Conservation (phyloP, 2,113 vertebrate genomes). For the Elaphurus davidianus region DNA sequence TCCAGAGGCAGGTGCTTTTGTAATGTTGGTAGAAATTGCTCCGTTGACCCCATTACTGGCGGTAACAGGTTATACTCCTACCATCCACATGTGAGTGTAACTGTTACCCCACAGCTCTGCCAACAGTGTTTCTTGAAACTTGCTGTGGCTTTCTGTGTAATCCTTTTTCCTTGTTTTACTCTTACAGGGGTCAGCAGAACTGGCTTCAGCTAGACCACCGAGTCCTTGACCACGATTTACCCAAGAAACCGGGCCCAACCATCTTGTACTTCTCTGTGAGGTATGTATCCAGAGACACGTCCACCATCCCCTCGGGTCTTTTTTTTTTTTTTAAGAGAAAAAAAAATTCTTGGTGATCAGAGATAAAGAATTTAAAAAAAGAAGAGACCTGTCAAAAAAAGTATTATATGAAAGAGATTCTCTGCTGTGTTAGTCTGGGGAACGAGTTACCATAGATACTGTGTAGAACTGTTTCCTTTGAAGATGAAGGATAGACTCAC, state of each 20-base stretch:
- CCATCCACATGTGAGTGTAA: background rate
- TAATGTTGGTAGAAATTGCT: background rate
- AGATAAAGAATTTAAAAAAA: background rate
- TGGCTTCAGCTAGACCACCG: slow-evolving; percentile 97
- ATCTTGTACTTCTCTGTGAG: slow-evolving; percentile 92
- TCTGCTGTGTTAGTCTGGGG: background rate
- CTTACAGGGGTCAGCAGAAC: slow-evolving; percentile 90
- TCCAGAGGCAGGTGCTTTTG: background rate
- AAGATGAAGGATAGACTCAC: background rate
- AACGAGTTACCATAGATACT: background rate
- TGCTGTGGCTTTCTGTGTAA: background rate
- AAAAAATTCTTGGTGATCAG: background rate
- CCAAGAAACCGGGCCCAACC: slow-evolving; percentile 89
- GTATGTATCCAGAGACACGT: slow-evolving; percentile 76
- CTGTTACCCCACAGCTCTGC: background rate
- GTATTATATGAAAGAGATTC: background rate
- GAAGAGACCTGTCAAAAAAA: background rate
- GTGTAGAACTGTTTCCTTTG: background rate
- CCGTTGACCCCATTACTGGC: background rate
- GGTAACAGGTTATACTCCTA: background rate
- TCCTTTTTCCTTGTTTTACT: slow-evolving; percentile 28
- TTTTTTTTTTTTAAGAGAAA: background rate
- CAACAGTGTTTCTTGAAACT: background rate
- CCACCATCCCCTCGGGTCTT: background rate
- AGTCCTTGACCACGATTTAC: slow-evolving; percentile 96